Evolutionary conservation across 2,113 vertebrate genomes (phyloP).

Genomic region (Dromaius novaehollandiae): DNA sequence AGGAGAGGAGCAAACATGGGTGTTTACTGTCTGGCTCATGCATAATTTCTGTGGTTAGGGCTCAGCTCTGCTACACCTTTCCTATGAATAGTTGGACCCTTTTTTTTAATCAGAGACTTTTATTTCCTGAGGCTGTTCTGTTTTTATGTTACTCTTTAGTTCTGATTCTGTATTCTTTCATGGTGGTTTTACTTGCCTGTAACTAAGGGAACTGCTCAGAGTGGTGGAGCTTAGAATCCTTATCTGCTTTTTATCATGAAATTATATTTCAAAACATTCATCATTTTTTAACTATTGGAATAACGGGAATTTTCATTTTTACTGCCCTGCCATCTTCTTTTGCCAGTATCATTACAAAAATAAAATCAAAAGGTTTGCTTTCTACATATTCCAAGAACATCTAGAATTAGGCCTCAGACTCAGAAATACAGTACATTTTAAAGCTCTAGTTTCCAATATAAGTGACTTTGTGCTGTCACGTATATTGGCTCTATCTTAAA

Average conservation of each 20-base stretch:
- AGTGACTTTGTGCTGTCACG: background rate
- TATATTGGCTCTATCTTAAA: background rate
- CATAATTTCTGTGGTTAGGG: background rate
- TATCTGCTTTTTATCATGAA: background rate
- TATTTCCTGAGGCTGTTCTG: background rate
- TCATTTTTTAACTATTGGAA: background rate
- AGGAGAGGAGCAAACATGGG: background rate
- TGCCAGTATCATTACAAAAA: background rate
- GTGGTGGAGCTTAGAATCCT: background rate
- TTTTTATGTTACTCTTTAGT: background rate
- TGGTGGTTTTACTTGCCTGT: background rate
- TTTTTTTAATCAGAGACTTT: background rate
- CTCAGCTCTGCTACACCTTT: background rate
- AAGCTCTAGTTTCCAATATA: background rate
- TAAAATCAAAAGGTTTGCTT: background rate
- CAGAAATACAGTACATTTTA: background rate
- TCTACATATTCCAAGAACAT: background rate
- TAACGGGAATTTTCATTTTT: background rate
- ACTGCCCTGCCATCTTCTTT: background rate
- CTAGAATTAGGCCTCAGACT: constrained; percentile 16
- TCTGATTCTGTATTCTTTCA: background rate
- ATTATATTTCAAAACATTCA: background rate
- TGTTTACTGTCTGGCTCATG: background rate
- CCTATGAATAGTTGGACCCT: background rate
- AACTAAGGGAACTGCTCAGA: background rate